These are phyloP conservation scores for Mobula birostris DNA, from an alignment of 2,113 vertebrate species.

Conservation along the genomic window DNA sequence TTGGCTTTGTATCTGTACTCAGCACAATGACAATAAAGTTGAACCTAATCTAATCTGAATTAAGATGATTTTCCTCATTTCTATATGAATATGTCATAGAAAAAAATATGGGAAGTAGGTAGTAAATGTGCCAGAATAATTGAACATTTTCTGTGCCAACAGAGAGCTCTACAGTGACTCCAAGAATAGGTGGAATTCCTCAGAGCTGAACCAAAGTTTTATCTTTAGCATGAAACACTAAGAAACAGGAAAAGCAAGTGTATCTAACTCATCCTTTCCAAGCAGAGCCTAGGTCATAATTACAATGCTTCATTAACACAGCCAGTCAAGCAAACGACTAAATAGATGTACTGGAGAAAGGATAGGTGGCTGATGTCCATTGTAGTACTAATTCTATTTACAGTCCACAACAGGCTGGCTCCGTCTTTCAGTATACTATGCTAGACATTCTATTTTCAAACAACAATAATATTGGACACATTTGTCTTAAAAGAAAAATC, in stretches of 20 bases:
- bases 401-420: not conserved
- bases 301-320: not conserved
- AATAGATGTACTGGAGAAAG: not conserved
- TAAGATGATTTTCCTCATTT: not conserved
- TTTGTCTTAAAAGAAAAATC: too few relatives aligned
- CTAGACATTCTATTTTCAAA: too few relatives aligned
- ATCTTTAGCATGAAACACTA: constrained; percentile 1
- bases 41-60: too few relatives aligned
- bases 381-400: not conserved
- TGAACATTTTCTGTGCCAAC: constrained; percentile 6
- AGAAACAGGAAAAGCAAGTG: not conserved
- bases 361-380: not conserved
- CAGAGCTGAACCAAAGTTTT: not conserved
- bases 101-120: not conserved
- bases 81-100: not conserved
- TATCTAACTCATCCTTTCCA: not conserved
- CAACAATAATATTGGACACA: too few relatives aligned
- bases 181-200: constrained; percentile 13
- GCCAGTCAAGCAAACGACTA: not conserved
- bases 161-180: constrained; percentile 32
- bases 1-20: too few relatives aligned
- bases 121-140: not conserved
- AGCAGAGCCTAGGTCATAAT: not conserved
- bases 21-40: too few relatives aligned
- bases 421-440: not conserved